phyloP scores from a whole-genome alignment of 1,140 invertebrate species.

The Trachelipus rathkii region DNA sequence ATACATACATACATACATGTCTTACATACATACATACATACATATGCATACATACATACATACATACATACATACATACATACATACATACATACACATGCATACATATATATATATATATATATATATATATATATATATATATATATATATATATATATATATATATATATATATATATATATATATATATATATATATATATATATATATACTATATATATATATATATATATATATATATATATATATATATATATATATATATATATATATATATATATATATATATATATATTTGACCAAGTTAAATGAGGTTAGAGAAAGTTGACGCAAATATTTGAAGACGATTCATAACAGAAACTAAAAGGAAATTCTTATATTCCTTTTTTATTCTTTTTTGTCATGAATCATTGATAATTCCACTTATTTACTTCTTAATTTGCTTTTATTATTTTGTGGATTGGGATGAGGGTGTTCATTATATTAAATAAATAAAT shows the following conservation, averaged over 20 bases:
- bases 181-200: not conserved
- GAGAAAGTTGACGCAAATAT: not conserved
- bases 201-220: not conserved
- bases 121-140: not conserved
- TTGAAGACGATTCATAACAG: too few relatives aligned
- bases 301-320: not conserved
- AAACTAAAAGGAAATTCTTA: too few relatives aligned
- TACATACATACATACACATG: not conserved
- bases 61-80: not conserved
- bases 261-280: not conserved
- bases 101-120: not conserved
- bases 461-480: too few relatives aligned
- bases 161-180: not conserved
- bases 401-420: too few relatives aligned
- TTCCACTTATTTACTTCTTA: too few relatives aligned
- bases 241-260: not conserved
- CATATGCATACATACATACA: not conserved
- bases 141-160: not conserved
- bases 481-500: too few relatives aligned
- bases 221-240: not conserved
- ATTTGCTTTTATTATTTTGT: too few relatives aligned
- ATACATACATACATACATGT: not conserved
- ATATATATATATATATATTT: not conserved
- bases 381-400: too few relatives aligned
- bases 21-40: too few relatives aligned